Evolutionary conservation across 2,797 vertebrate genomes (phyloP), one percentile per base, ranked within the genome.

Genomic region (Xyrichtys novacula): DNA sequence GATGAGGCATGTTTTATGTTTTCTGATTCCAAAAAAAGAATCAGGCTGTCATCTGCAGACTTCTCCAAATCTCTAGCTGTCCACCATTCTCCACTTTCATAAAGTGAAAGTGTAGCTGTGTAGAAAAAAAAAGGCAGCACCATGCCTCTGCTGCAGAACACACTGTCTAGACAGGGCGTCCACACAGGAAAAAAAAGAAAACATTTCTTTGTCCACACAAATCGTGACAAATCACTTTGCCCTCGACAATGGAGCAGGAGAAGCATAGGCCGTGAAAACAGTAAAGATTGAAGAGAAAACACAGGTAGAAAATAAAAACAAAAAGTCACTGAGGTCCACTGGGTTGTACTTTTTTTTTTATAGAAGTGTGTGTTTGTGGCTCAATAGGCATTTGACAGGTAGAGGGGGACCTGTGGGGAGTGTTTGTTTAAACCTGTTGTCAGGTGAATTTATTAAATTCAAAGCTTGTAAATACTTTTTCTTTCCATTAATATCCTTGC

Each of bases 141-240:
- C 65, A 61, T 9, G 42, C 38, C 80, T 61, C 65, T 31, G 29
- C 48, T 68, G 54, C 57, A 71, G 46, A 88, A 61, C 39, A 12
- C 49, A 20, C 40, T 10, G 84, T 91, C 89, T 90, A 86, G 90
- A 91, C 88, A 78, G 71, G 62, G 61, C 73, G 86, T 82, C 77
- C 86, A 83, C 83, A 65, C 42, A 69, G 81, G 55, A 49, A 20
- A 22, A 22, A 46, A 46, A 25, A 40, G 19, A 74, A 81, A 68
- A 83, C 68, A 80, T 71, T 71, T 80, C 62, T 81, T 40, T 77
- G 72, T 90, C 89, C 80, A 77, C 73, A 83, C 71, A 90, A 91
- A 91, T 90, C 80, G 53, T 86, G 90, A 93, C 87, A 89, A 90
- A 93, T 91, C 83, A 85, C 83, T 89, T 91, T 84, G 84, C 74